Conservation (phyloP, 2,888 invertebrate genomes). For the Yponomeuta plumbellus region DNA sequence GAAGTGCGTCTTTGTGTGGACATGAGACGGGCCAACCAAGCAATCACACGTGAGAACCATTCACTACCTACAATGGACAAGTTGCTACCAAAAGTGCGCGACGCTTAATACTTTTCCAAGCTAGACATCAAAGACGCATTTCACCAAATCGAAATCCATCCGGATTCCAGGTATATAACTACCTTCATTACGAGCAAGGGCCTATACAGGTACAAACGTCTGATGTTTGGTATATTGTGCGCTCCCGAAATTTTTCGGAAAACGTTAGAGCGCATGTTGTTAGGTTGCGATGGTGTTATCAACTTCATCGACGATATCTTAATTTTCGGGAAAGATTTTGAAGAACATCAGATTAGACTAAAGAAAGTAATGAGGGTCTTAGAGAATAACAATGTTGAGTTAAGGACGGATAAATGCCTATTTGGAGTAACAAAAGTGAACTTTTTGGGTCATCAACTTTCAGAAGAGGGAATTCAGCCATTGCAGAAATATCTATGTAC, state of each 20-base stretch:
- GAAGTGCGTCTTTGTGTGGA: conserved; percentile 14
- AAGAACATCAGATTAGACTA: conserved; percentile 12
- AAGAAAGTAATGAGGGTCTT: neutral
- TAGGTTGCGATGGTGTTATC: conserved; percentile 26
- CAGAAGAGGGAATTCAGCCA: conserved; percentile 24
- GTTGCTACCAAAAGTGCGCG: conserved; percentile 28
- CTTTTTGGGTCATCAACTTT: conserved; percentile 20
- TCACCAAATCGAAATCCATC: conserved; percentile 28
- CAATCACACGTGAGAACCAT: conserved; percentile 31
- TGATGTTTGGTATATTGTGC: conserved; percentile 12
- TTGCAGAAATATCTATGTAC: conserved; percentile 26
- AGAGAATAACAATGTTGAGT: conserved; percentile 7
- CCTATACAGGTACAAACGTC: conserved; percentile 19
- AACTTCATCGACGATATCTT: conserved; percentile 34
- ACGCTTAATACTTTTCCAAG: conserved; percentile 26
- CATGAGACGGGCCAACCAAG: conserved; percentile 25
- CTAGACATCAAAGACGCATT: conserved; percentile 31
- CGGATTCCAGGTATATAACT: conserved; percentile 27
- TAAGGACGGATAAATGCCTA: conserved; percentile 12
- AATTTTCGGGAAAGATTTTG: conserved; percentile 13
- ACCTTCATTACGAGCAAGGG: conserved; percentile 29
- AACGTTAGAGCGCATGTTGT: conserved; percentile 25
- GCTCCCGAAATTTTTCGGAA: conserved; percentile 16
- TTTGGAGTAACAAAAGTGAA: neutral
- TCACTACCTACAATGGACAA: conserved; percentile 30